Conservation (phyloP, 2,797 vertebrate species). For the Sebastes cheni region DNA sequence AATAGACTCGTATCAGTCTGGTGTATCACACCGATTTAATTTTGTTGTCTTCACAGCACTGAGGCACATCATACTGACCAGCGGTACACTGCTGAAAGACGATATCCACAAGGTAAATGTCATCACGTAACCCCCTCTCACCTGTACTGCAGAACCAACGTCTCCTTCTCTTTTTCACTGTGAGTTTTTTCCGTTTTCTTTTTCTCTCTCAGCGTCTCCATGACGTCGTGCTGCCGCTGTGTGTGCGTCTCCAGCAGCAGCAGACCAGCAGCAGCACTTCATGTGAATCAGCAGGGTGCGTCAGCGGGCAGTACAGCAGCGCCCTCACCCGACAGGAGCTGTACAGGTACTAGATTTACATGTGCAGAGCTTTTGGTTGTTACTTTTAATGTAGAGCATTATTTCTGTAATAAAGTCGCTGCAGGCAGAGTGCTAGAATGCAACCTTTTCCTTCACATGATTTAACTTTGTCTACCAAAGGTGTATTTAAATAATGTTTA, state of each 20-base stretch:
- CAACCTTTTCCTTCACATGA: not conserved
- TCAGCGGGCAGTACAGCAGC: slow-evolving; percentile 82
- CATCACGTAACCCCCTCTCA: not conserved
- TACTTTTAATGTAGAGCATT: not conserved
- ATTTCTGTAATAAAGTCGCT: not conserved
- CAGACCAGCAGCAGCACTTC: slow-evolving; percentile 68
- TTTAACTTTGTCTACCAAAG: not conserved
- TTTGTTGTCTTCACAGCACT: slow-evolving; percentile 74
- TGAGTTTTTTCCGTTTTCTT: not conserved
- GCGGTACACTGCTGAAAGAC: slow-evolving; percentile 88
- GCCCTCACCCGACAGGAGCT: slow-evolving; percentile 84
- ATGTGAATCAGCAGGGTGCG: slow-evolving; percentile 59
- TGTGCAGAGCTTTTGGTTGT: no score
- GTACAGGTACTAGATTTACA: slow-evolving; percentile 71
- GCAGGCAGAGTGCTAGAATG: no score
- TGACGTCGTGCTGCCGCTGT: slow-evolving; percentile 86
- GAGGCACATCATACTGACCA: slow-evolving; percentile 83
- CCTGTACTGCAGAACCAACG: not conserved
- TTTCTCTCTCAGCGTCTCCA: slow-evolving; percentile 83
- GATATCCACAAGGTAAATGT: slow-evolving; percentile 87
- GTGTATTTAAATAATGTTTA: not conserved
- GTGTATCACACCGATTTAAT: not conserved
- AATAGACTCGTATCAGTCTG: not conserved
- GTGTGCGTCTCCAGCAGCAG: slow-evolving; percentile 86
- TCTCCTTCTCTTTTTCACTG: not conserved